Conservation (phyloP, 2,888 invertebrate genomes). For the Chouioia cunea region DNA sequence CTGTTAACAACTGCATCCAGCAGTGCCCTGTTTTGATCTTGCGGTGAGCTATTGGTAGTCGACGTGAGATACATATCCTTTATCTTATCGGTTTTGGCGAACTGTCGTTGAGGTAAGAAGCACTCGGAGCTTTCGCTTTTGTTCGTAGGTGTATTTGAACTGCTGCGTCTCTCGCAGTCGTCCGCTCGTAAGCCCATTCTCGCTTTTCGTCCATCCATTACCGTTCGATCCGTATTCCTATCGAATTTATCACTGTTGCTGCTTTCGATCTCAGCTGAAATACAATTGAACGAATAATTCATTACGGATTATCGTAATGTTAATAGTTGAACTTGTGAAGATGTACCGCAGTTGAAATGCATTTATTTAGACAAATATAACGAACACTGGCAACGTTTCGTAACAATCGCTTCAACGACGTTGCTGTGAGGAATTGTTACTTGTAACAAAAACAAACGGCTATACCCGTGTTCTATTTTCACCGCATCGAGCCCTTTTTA, state of each 20-base stretch:
- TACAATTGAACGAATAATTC: too few relatives aligned
- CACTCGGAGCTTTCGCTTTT: constrained; percentile 66
- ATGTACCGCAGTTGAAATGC: too few relatives aligned
- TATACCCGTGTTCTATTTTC: too few relatives aligned
- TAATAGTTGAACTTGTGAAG: not conserved
- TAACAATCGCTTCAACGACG: too few relatives aligned
- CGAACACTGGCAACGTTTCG: too few relatives aligned
- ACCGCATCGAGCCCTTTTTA: too few relatives aligned
- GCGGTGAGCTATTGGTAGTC: constrained; percentile 55
- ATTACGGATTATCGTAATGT: not conserved
- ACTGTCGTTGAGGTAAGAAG: constrained; percentile 60
- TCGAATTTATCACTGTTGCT: constrained; percentile 64
- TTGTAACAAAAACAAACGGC: too few relatives aligned
- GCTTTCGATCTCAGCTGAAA: constrained; percentile 53
- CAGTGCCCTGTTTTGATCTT: constrained; percentile 58
- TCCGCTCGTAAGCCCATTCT: constrained; percentile 63
- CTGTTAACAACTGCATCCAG: constrained; percentile 56
- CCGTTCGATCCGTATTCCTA: constrained; percentile 61
- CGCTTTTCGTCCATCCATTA: constrained; percentile 65
- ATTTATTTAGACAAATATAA: too few relatives aligned
- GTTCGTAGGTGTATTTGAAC: constrained; percentile 55
- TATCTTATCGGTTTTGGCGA: constrained; percentile 52
- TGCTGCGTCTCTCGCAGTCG: constrained; percentile 54
- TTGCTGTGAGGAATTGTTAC: too few relatives aligned
- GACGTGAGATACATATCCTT: constrained; percentile 56